These are phyloP conservation scores for Neoaliturus tenellus DNA, from an alignment of 2,888 invertebrate species.

Conservation along the genomic window DNA sequence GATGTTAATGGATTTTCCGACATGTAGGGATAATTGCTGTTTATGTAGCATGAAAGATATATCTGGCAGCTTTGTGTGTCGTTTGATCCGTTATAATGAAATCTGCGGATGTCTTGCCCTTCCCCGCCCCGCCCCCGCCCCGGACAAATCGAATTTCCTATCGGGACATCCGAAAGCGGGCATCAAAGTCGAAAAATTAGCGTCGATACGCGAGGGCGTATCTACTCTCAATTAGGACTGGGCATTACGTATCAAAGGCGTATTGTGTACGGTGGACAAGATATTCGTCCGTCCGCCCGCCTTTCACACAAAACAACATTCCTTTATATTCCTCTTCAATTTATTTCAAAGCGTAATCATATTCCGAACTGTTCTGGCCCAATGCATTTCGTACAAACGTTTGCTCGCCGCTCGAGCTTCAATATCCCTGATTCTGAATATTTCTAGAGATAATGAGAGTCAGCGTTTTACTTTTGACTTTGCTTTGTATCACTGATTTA, in stretches of 20 bases:
- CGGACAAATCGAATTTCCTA: conserved; percentile 58
- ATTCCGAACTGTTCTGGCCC: conserved; percentile 48
- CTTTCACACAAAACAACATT: conserved; percentile 48
- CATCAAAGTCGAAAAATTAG: conserved; percentile 58
- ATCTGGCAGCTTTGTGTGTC: conserved; percentile 47
- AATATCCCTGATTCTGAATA: conserved; percentile 41
- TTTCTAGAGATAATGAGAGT: conserved; percentile 40
- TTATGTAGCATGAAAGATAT: conserved; percentile 44
- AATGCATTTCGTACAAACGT: conserved; percentile 43
- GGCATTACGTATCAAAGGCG: conserved; percentile 45
- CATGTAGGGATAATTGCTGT: conserved; percentile 30
- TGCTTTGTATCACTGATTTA: conserved; percentile 29
- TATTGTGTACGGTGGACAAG: conserved; percentile 32
- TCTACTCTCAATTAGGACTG: conserved; percentile 18
- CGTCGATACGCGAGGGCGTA: conserved; percentile 2
- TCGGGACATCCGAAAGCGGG: conserved; percentile 50
- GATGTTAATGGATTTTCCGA: conserved; percentile 55
- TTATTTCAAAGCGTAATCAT: conserved; percentile 51
- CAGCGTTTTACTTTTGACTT: conserved; percentile 27
- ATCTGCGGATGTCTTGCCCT: conserved; percentile 56
- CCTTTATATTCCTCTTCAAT: conserved; percentile 52
- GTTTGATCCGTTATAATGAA: conserved; percentile 62
- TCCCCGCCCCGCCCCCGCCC: conserved; percentile 16
- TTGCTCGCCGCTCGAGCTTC: conserved; percentile 1
- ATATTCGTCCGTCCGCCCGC: conserved; percentile 29